Evolutionary conservation across 2,888 invertebrate genomes (phyloP), one percentile per base, ranked within the genome.

Genomic region (Agrilus mali): DNA sequence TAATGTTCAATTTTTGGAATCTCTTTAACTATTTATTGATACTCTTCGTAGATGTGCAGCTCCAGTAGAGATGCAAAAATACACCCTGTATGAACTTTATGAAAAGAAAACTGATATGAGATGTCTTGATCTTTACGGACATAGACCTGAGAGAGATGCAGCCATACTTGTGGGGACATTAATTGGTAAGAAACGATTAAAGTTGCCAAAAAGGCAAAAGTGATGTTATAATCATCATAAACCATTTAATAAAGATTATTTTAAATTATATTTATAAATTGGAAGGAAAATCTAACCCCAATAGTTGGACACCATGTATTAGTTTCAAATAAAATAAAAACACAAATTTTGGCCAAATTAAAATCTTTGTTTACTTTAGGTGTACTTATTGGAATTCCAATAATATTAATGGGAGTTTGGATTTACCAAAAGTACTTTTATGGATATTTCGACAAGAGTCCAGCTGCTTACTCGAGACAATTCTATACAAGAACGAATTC

Each of bases 81-180:
- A 69, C 48, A 73, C 70, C 0, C 69, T 86, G 58, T 64, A 71
- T 3, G 73, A 79, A 1, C 61, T 86, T 0, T 67, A 72, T 37
- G 62, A 71, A 1, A 65, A 66, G 2, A 70, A 77, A 40, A 71
- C 72, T 22, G 66, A 70, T 31, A 73, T 86, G 71, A 65, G 82
- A 6, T 85, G 86, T 52, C 63, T 79, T 13, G 83, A 84, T 65
- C 58, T 69, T 5, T 76, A 78, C 53, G 77, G 76, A 0, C 70
- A 77, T 40, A 65, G 72, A 38, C 81, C 86, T 0, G 80, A 81
- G 59, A 71, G 66, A 31, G 84, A 85, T 52, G 83, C 80, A 0
- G 71, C 76, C 5, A 67, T 86, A 22, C 68, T 87, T 17, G 69
- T 87, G 1, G 82, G 81, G 0, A 65, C 82, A 1, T 66, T 86